phyloP scores from a whole-genome alignment of 2,888 invertebrate genomes.

The Beris morrisii region DNA sequence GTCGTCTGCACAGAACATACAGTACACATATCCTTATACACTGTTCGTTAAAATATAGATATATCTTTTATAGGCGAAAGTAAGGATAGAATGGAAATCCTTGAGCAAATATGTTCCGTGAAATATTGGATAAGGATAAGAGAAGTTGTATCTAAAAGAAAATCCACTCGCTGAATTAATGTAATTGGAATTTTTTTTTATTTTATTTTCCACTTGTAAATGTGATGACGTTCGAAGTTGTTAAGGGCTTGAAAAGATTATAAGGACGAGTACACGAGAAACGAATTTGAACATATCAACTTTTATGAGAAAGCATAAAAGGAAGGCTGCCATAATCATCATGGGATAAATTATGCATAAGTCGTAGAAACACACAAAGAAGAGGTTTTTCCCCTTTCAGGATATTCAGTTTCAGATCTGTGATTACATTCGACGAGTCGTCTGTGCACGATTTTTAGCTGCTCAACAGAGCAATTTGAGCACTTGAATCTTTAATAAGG shows the following conservation, averaged over 20 bases:
- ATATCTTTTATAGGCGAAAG: background rate
- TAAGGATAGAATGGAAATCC: background rate
- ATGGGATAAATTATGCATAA: slow-evolving; percentile 34
- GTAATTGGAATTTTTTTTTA: slow-evolving; percentile 31
- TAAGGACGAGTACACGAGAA: slow-evolving; percentile 1
- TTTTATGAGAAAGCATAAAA: slow-evolving; percentile 30
- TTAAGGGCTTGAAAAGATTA: slow-evolving; percentile 14
- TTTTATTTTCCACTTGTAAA: slow-evolving; percentile 33
- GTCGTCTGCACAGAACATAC: too few relatives aligned
- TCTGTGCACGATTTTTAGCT: slow-evolving; percentile 36
- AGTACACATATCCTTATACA: background rate
- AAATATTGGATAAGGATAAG: background rate
- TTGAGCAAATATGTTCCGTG: background rate
- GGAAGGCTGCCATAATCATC: slow-evolving; percentile 33
- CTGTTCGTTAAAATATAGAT: background rate
- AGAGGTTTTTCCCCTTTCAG: slow-evolving; percentile 14
- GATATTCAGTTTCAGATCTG: slow-evolving; percentile 17
- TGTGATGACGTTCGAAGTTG: slow-evolving; percentile 30
- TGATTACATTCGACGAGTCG: slow-evolving; percentile 23
- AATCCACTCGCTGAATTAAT: slow-evolving; percentile 20
- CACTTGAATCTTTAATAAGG: slow-evolving; percentile 40
- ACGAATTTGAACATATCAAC: slow-evolving; percentile 33
- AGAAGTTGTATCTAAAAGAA: background rate
- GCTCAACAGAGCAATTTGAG: slow-evolving; percentile 39
- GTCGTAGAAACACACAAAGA: slow-evolving; percentile 34